Conservation (phyloP, 2,888 invertebrate genomes). For the Drosophila conformis region DNA sequence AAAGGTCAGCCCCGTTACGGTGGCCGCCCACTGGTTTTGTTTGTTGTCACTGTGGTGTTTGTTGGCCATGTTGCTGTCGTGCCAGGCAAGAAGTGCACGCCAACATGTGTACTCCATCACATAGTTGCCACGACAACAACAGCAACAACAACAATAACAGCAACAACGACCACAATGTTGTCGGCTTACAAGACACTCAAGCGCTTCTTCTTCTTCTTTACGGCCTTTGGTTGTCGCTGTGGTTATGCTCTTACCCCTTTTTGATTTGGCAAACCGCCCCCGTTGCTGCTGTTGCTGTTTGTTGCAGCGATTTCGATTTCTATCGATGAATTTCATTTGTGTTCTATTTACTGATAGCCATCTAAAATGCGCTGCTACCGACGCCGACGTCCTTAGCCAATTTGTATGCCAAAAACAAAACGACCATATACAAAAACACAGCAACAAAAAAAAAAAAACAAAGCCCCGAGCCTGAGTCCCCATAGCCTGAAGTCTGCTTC, state of each 20-base stretch:
- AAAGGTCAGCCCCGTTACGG: constrained; percentile 62
- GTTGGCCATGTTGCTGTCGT: constrained; percentile 63
- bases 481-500: constrained; percentile 2
- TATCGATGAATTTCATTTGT: constrained; percentile 83
- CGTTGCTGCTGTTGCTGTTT: constrained; percentile 28
- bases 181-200: constrained; percentile 29
- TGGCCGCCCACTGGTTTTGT: constrained; percentile 45
- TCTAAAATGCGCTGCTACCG: constrained; percentile 81
- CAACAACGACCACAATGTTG: constrained; percentile 26
- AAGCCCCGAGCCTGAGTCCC: constrained; percentile 3
- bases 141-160: constrained; percentile 21
- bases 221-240: constrained; percentile 7
- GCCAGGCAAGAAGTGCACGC: constrained; percentile 64
- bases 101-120: constrained; percentile 80
- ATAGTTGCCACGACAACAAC: constrained; percentile 69
- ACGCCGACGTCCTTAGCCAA: constrained; percentile 63
- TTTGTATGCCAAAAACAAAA: constrained; percentile 61
- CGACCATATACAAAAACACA: constrained; percentile 1
- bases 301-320: constrained; percentile 78
- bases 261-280: constrained; percentile 53
- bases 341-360: constrained; percentile 83
- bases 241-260: constrained; percentile 25
- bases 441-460: neutral
- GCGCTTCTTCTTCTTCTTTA: constrained; percentile 14
- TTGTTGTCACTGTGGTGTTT: constrained; percentile 32